Base-by-base conservation (phyloP, 1,140 invertebrate genomes). In the Bombus sylvicola region DNA sequence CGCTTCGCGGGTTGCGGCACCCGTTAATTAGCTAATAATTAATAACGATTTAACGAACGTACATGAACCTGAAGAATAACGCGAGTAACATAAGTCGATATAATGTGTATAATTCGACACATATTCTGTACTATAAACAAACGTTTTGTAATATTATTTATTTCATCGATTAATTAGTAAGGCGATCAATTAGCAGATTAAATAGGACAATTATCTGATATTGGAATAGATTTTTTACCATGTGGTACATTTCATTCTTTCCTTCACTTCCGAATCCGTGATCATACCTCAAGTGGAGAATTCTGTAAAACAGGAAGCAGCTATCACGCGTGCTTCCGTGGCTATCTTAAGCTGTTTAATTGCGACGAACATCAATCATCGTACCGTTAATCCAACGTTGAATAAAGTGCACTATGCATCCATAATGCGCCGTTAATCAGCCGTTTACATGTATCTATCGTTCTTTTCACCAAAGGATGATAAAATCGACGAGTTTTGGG, bases 361-460 rank as follows among this genome's bases (percentile, higher is more conserved):
- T 82, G n/a, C 79, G 28, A 74, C 39, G 47, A 41, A 41, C 71
- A 82, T 82, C 80, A 47, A 82, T 82, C 80, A 82, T 43, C 71
- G 69, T 74, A 82, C 80, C 57, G 80, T 74, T 82, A 74, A 82
- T 82, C 28, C 78, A 81, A 81, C 71, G 66, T 69, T 34, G 34
- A 69, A 47, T 34, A 80, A 69, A 43, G 15, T 41, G 68, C 10
- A 22, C 41, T 28, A 2, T 1, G 64, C 10, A 53, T 25, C 34
- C 31, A 39, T 57, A 71, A 81, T 71, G 31, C 8, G 25, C 22
- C 25, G 25, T 28, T 81, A 81, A 81, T 81, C 71, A 71, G 18
- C 18, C 34, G 9, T 53, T 71, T 71, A 31, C 6, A 6, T 1
- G 64, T 5, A 31, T 39, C 25, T 57, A 18, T 71, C 34, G 34